Evolutionary conservation across 2,888 invertebrate genomes (phyloP), one percentile per base, ranked within the genome.

Genomic region (Brachyptera putata): DNA sequence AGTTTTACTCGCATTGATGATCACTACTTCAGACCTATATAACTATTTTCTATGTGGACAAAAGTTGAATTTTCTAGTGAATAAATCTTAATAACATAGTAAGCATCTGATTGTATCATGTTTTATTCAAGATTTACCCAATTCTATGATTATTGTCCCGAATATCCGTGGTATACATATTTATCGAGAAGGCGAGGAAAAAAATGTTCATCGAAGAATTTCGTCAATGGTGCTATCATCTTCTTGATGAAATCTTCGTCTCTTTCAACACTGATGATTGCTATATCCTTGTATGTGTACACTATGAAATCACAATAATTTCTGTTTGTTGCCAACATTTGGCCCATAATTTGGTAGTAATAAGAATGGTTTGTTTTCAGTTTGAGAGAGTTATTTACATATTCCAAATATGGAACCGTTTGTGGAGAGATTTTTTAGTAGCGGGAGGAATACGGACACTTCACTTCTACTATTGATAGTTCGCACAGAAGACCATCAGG

Each of bases 381-480:
- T 24, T 56, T 53, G 24, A 58, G 49, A 9, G 56, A 55, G 3
- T 57, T 56, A 55, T 37, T 49, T 21, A 48, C 18, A 14, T 53
- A 55, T 26, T 56, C 34, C 30, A 65, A 18, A 37, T 63, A 65
- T 57, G 60, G 43, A 7, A 65, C 60, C 21, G 62, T 60, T 48
- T 57, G 26, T 34, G 60, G 26, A 21, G 56, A 34, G 50, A 65
- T 61, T 14, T 16, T 53, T 36, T 60, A n/a, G 16, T 50, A 14
- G 5, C 41, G 50, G 3, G 60, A 56, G 22, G 56, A 49, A 61
- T 21, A 57, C 2, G 61, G 61, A 48, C 61, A 62, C 46, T 65
- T 64, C 11, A 65, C 64, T 60, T 64, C 65, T 14, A 64, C 25
- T 30, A 58, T 56, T 16, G 55, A 41, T 34, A 55, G 41, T 36